These are phyloP conservation scores for Melanotaenia maccullochi DNA, from an alignment of 2,797 vertebrate genomes.

Conservation along the genomic window DNA sequence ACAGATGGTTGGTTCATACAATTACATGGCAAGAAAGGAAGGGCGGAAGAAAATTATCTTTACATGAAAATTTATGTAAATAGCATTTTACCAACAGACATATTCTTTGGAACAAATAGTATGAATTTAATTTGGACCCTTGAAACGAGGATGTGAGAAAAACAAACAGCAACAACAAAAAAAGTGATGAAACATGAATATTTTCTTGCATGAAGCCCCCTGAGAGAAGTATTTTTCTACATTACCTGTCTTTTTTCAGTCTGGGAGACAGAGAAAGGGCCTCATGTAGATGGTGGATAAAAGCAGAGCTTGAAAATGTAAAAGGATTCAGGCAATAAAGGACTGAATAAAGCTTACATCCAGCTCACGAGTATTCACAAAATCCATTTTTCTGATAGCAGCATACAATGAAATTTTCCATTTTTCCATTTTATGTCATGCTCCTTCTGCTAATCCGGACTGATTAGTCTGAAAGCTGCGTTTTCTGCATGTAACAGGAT, in stretches of 20 bases:
- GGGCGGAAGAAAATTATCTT: neutral
- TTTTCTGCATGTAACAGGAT: constrained; percentile 64
- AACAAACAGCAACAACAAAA: neutral
- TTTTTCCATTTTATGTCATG: constrained; percentile 64
- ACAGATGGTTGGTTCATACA: no score
- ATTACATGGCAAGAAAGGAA: no score
- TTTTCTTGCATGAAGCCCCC: neutral
- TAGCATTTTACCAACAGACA: neutral
- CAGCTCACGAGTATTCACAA: constrained; percentile 59
- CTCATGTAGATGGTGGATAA: constrained; percentile 24
- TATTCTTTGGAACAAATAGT: neutral
- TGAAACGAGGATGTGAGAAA: neutral
- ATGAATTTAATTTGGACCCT: neutral
- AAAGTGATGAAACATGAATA: neutral
- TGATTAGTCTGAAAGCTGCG: constrained; percentile 61
- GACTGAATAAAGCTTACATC: constrained; percentile 53
- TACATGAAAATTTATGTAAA: neutral
- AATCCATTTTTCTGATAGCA: constrained; percentile 68
- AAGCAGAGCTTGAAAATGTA: constrained; percentile 47
- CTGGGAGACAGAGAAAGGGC: constrained; percentile 1
- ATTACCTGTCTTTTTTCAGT: neutral
- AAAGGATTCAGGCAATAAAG: constrained; percentile 57
- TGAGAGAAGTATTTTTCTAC: neutral
- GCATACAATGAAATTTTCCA: constrained; percentile 56
- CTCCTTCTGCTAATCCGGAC: constrained; percentile 63